A percentile compares a stretch with the other conserved stretches of the same genome.
These are phyloP conservation scores for Hylaeus anthracinus DNA, from an alignment of 1,140 invertebrate genomes.

Conservation along the genomic window DNA sequence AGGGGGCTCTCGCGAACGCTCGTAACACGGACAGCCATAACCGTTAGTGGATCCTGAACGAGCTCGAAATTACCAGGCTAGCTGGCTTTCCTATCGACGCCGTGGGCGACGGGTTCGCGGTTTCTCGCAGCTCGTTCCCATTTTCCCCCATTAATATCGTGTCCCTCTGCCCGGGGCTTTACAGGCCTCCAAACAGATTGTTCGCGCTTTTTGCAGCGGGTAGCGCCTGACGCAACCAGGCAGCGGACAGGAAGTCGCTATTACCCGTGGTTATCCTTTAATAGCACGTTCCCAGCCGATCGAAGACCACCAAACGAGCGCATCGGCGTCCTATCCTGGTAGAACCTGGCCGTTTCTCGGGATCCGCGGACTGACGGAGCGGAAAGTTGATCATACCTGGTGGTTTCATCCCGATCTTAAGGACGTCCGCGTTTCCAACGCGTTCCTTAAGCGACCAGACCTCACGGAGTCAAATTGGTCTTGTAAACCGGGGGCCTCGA, in stretches of 20 bases:
- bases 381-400: no score
- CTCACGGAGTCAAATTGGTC: no score
- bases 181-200: constrained; percentile 42
- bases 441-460: no score
- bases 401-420: no score
- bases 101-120: constrained; percentile 54
- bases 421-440: no score
- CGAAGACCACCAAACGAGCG: constrained; percentile 49
- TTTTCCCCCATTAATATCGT: constrained; percentile 58
- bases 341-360: not conserved
- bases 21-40: constrained; percentile 43
- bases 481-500: no score
- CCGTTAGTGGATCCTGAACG: constrained; percentile 49
- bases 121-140: constrained; percentile 58
- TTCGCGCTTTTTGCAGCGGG: constrained; percentile 50
- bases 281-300: constrained; percentile 34
- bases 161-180: constrained; percentile 37
- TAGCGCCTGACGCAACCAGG: not conserved
- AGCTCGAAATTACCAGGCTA: constrained; percentile 44
- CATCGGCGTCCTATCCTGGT: not conserved
- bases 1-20: constrained; percentile 1
- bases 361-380: no score
- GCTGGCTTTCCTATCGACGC: constrained; percentile 53
- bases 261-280: constrained; percentile 51
- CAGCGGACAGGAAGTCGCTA: constrained; percentile 48